A percentile compares a stretch with the other conserved stretches of the same genome.
These are phyloP conservation scores for Musca domestica DNA, from an alignment of 1,140 invertebrate species.

Conservation along the genomic window DNA sequence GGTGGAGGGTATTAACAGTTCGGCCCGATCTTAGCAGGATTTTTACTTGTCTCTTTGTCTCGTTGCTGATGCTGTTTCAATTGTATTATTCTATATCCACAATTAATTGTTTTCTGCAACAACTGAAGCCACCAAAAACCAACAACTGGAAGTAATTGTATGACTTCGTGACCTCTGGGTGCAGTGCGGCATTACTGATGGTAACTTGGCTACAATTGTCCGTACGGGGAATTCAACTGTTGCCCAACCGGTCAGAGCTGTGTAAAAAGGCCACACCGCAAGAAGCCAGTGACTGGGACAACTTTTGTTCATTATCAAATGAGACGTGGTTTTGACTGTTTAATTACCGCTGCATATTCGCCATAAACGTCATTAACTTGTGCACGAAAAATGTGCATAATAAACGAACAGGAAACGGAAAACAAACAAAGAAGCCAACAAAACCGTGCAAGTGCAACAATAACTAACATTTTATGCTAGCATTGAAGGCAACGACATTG, in stretches of 20 bases:
- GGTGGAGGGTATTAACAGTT: too few species aligned
- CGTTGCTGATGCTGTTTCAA: background rate
- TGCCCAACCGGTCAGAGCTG: background rate
- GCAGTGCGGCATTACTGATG: background rate
- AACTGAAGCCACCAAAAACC: slow-evolving; percentile 4
- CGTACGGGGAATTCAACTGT: too few species aligned
- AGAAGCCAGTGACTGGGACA: slow-evolving; percentile 3
- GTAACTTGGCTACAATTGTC: background rate
- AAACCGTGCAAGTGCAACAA: too few species aligned
- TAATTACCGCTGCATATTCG: slow-evolving; percentile 6
- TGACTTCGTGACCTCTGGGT: slow-evolving; percentile 13
- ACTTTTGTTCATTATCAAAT: slow-evolving; percentile 16
- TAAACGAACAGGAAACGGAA: too few species aligned
- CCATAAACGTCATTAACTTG: background rate
- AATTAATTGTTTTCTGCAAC: slow-evolving; percentile 13
- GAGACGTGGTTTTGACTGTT: slow-evolving; percentile 10
- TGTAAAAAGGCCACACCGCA: background rate
- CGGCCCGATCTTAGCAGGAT: too few species aligned
- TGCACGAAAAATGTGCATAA: too few species aligned
- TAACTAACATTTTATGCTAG: too few species aligned
- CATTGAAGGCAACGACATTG: too few species aligned
- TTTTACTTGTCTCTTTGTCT: too few species aligned
- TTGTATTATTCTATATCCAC: slow-evolving; percentile 10
- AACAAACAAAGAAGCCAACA: too few species aligned
- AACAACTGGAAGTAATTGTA: slow-evolving; percentile 15